Evolutionary conservation across 2,113 vertebrate genomes (phyloP).

Genomic region (Spilogale gracilis): DNA sequence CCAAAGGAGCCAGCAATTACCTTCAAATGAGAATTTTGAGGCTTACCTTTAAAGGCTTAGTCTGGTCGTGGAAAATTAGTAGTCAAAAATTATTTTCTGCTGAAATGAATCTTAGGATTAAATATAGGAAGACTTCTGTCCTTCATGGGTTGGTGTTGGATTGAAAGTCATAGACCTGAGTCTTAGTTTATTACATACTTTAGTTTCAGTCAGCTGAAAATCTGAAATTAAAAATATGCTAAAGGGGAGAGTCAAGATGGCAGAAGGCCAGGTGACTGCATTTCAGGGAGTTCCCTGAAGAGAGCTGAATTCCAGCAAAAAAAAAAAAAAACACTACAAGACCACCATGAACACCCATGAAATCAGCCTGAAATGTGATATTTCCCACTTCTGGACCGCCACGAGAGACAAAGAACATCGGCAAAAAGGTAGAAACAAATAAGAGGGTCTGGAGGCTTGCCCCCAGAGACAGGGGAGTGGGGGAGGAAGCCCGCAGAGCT

Average conservation of each 20-base stretch:
- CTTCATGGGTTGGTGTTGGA: slow-evolving; percentile 54
- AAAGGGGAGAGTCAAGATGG: neutral
- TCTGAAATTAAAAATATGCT: slow-evolving; percentile 24
- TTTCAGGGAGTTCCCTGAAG: too few relatives aligned
- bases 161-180: slow-evolving; percentile 23
- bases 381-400: too few relatives aligned
- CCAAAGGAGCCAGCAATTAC: neutral
- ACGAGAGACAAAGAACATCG: too few relatives aligned
- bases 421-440: too few relatives aligned
- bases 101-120: neutral
- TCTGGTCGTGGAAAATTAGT: slow-evolving; percentile 24
- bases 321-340: too few relatives aligned
- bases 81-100: slow-evolving; percentile 25
- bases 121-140: slow-evolving; percentile 29
- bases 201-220: slow-evolving; percentile 38
- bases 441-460: too few relatives aligned
- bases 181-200: neutral
- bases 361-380: too few relatives aligned
- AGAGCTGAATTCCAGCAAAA: too few relatives aligned
- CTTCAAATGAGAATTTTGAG: neutral
- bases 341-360: too few relatives aligned
- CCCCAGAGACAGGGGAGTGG: too few relatives aligned
- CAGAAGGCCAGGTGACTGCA: too few relatives aligned
- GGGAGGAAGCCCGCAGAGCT: too few relatives aligned
- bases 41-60: neutral